Conservation (phyloP, 2,113 vertebrate genomes). For the Procavia capensis region DNA sequence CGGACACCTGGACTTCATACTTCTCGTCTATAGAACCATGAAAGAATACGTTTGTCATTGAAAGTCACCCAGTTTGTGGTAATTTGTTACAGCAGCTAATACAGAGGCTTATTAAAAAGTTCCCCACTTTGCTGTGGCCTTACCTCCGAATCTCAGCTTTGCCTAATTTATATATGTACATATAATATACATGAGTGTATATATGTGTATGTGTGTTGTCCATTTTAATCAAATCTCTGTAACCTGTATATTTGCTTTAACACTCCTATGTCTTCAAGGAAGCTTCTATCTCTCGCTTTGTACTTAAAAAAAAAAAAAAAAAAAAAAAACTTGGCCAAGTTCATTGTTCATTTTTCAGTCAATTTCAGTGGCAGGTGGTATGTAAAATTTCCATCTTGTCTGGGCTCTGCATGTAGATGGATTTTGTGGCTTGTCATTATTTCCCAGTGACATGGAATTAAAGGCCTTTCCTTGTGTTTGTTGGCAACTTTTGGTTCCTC, state of each 20-base stretch:
- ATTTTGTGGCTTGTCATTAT: constrained; percentile 73
- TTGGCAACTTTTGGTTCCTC: constrained; percentile 79
- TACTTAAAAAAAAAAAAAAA: not conserved
- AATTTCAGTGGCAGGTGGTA: not conserved
- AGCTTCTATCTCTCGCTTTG: constrained; percentile 36
- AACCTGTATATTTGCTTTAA: constrained; percentile 3
- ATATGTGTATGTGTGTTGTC: not conserved
- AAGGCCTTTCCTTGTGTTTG: constrained; percentile 71
- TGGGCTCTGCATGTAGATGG: constrained; percentile 25
- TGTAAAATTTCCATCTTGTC: constrained; percentile 72
- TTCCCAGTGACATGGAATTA: constrained; percentile 62
- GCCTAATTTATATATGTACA: not conserved
- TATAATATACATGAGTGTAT: not conserved
- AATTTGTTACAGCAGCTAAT: not conserved
- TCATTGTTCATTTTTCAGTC: constrained; percentile 67
- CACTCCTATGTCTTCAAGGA: not conserved
- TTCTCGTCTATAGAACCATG: not conserved
- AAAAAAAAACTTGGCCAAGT: not conserved
- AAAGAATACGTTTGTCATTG: not conserved
- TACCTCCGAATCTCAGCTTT: constrained; percentile 29
- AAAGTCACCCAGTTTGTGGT: not conserved
- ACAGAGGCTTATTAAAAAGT: not conserved
- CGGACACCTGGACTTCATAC: not conserved
- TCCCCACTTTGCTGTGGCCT: not conserved
- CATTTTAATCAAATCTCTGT: not conserved